Evolutionary conservation across 1,140 invertebrate species (phyloP).

Genomic region (Diuraphis noxia): DNA sequence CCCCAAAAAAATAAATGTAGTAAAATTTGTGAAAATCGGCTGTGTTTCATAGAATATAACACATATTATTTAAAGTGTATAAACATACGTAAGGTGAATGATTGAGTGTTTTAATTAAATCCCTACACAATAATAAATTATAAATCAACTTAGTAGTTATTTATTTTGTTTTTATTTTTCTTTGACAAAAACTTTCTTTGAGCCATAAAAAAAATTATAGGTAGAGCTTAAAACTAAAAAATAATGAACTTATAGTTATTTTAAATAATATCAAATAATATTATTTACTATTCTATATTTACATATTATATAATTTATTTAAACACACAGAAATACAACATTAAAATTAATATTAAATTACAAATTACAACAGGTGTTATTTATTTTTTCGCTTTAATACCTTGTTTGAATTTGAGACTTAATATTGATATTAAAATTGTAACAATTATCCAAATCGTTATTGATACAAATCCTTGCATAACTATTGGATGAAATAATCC

Average conservation of each 20-base stretch:
- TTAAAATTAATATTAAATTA: not conserved
- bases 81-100: not conserved
- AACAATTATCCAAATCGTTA: conserved; percentile 63
- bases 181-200: not conserved
- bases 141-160: not conserved
- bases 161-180: not conserved
- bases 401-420: conserved; percentile 33
- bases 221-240: not conserved
- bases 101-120: not conserved
- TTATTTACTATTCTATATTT: not conserved
- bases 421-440: conserved; percentile 57
- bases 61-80: too few species aligned
- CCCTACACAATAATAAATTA: not conserved
- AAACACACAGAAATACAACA: not conserved
- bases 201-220: not conserved
- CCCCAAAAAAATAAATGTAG: not conserved
- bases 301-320: not conserved
- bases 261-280: not conserved
- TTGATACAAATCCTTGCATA: conserved; percentile 64
- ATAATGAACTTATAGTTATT: not conserved
- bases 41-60: not conserved
- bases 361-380: not conserved
- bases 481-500: conserved; percentile 62
- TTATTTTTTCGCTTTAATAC: conserved; percentile 41
- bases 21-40: not conserved